Conservation (phyloP, 2,113 vertebrate species). For the Colius striatus region DNA sequence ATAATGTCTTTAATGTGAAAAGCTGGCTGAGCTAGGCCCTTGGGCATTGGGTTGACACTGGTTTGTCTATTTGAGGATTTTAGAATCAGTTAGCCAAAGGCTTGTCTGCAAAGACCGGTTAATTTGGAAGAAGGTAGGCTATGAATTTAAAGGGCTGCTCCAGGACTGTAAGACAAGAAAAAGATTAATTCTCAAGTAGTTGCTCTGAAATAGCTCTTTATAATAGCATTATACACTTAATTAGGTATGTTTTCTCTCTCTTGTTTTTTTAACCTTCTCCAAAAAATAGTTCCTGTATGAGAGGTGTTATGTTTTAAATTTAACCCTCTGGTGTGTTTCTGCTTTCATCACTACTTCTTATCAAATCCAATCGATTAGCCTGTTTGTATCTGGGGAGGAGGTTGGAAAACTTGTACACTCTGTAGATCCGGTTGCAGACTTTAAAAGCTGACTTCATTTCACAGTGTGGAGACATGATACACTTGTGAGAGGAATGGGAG, state of each 20-base stretch:
- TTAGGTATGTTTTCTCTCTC: not conserved
- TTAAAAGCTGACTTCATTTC: slow-evolving; percentile 37
- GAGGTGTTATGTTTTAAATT: not conserved
- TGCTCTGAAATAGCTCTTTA: not conserved
- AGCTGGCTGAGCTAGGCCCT: slow-evolving; percentile 42
- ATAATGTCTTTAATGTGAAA: slow-evolving; percentile 41
- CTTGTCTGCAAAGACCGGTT: slow-evolving; percentile 33
- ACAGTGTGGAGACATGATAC: not conserved
- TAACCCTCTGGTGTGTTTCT: slow-evolving; percentile 17
- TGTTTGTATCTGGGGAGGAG: not conserved
- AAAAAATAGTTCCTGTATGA: not conserved
- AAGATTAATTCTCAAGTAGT: not conserved
- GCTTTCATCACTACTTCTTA: not conserved
- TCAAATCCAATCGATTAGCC: not conserved
- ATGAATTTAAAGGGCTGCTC: slow-evolving; percentile 42
- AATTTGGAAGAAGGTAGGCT: slow-evolving; percentile 15
- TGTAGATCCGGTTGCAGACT: slow-evolving; percentile 4
- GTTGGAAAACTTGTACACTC: not conserved
- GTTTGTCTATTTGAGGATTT: slow-evolving; percentile 31
- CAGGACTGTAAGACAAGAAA: not conserved
- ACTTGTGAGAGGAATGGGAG: not conserved
- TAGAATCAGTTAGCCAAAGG: slow-evolving; percentile 30
- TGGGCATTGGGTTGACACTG: not conserved
- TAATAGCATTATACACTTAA: not conserved
- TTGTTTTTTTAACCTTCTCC: fast-evolving